Evolutionary conservation across 2,888 invertebrate species (phyloP).

Genomic region (Gisinianus flammeolus): DNA sequence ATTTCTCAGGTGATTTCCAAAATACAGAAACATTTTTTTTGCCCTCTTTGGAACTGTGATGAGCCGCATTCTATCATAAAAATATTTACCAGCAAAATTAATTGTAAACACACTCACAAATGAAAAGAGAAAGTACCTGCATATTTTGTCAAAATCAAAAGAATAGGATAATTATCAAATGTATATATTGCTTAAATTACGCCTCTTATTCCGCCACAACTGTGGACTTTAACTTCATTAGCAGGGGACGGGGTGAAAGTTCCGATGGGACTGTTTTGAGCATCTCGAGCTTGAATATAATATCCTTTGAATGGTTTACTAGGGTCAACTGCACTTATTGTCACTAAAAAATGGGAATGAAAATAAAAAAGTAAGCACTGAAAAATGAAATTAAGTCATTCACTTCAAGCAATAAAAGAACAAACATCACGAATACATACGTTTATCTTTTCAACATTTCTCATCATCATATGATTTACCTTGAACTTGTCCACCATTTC

Average conservation of each 20-base stretch:
- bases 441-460: background rate
- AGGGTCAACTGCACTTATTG: conserved; percentile 30
- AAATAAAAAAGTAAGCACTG: background rate
- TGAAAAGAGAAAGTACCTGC: background rate
- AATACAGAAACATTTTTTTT: conserved; percentile 42
- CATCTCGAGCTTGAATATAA: conserved; percentile 51
- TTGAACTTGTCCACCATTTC: conserved; percentile 46
- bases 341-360: conserved; percentile 22
- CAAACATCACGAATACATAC: background rate
- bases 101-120: background rate
- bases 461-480: conserved; percentile 22
- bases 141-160: background rate
- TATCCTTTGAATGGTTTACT: conserved; percentile 45
- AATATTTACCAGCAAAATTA: background rate
- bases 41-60: conserved; percentile 42
- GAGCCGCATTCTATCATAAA: conserved; percentile 47
- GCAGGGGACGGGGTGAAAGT: conserved; percentile 31
- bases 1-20: conserved; percentile 49
- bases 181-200: conserved; percentile 35
- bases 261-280: conserved; percentile 46
- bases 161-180: background rate
- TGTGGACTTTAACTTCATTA: conserved; percentile 39
- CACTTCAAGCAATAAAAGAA: background rate
- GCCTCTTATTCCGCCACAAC: conserved; percentile 46
- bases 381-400: background rate